These are phyloP conservation scores for Mactra quadrangularis DNA, from an alignment of 1,140 invertebrate species.

Conservation along the genomic window DNA sequence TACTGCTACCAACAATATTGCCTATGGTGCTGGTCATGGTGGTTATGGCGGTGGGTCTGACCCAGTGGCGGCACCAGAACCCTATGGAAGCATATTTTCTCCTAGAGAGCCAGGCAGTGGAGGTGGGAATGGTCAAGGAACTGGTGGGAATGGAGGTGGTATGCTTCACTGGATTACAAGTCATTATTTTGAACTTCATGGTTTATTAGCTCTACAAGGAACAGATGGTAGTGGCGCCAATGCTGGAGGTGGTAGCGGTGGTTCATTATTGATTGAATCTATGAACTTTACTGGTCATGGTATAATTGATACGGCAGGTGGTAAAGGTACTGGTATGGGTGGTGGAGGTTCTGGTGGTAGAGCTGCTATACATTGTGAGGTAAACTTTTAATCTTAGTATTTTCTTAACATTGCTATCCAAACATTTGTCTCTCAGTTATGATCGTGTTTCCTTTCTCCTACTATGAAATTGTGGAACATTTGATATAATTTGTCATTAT, in stretches of 20 bases:
- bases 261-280: conserved; percentile 72
- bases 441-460: too few species aligned
- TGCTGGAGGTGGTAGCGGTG: conserved; percentile 75
- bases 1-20: conserved; percentile 60
- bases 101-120: conserved; percentile 71
- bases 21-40: conserved; percentile 76
- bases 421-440: too few species aligned
- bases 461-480: too few species aligned
- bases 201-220: conserved; percentile 71
- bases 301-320: conserved; percentile 71
- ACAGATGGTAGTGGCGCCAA: conserved; percentile 64
- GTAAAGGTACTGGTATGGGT: conserved; percentile 59
- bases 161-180: conserved; percentile 71
- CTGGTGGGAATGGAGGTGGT: conserved; percentile 74
- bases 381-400: too few species aligned
- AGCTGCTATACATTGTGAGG: conserved; percentile 72
- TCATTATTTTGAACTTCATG: conserved; percentile 75
- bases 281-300: conserved; percentile 78
- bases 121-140: conserved; percentile 73
- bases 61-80: conserved; percentile 38
- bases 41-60: conserved; percentile 72
- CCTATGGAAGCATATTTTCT: conserved; percentile 73
- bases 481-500: too few species aligned
- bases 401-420: too few species aligned
- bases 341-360: conserved; percentile 74